Percentiles rank a stretch among this genome's conserved stretches.
Conservation (phyloP, 2,797 vertebrate species). For the Malacoctenus gilli region DNA sequence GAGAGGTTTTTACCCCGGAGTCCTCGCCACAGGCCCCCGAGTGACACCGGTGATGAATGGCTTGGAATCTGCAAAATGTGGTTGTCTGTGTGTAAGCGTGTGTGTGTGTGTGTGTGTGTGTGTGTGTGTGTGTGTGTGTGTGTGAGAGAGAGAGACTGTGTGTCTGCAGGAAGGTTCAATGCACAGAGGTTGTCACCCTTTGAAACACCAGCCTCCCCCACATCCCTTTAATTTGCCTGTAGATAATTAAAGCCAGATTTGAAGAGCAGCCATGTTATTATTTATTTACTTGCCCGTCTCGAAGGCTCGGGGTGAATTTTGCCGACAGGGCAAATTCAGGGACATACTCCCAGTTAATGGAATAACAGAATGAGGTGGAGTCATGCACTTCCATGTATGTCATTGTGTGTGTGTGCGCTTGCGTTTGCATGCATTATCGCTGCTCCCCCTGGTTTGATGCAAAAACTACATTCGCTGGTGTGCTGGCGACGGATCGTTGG, state of each 20-base stretch:
- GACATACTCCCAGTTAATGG: constrained; percentile 43
- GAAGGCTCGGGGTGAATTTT: constrained; percentile 27
- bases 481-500: neutral
- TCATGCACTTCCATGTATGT: constrained; percentile 3
- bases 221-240: constrained; percentile 29
- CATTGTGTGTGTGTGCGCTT: constrained; percentile 17
- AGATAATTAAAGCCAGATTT: constrained; percentile 69
- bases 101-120: constrained; percentile 26
- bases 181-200: constrained; percentile 54
- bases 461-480: neutral
- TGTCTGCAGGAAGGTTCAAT: constrained; percentile 42
- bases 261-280: constrained; percentile 33
- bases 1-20: constrained; percentile 57
- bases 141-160: constrained; percentile 31
- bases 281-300: constrained; percentile 67
- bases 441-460: neutral
- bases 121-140: constrained; percentile 30
- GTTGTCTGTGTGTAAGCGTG: constrained; percentile 29
- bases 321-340: constrained; percentile 36
- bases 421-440: neutral
- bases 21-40: constrained; percentile 35
- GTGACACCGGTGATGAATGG: constrained; percentile 76
- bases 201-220: neutral
- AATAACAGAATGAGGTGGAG: constrained; percentile 31
- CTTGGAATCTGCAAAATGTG: constrained; percentile 39